Evolutionary conservation across 2,888 invertebrate species (phyloP).

Genomic region (Eristalinus sepulchralis): DNA sequence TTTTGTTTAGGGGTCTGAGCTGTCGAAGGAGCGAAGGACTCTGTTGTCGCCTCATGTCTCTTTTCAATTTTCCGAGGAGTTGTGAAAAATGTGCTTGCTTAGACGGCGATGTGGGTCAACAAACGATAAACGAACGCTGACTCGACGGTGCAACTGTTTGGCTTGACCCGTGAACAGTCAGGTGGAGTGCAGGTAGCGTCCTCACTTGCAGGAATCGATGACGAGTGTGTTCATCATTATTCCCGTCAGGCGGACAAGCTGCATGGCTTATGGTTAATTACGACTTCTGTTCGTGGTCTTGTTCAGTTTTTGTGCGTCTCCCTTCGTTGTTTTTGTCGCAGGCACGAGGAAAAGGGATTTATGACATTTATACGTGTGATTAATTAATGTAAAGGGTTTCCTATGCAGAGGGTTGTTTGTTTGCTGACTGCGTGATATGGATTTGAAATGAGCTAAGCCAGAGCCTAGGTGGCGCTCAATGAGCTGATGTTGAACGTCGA

Average conservation of each 20-base stretch:
- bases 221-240: slow-evolving; percentile 34
- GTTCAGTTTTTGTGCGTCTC: neutral
- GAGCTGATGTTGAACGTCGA: neutral
- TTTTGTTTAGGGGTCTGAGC: neutral
- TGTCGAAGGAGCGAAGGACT: neutral
- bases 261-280: slow-evolving; percentile 55
- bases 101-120: slow-evolving; percentile 52
- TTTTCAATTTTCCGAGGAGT: slow-evolving; percentile 47
- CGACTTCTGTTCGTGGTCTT: slow-evolving; percentile 37
- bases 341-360: slow-evolving; percentile 33
- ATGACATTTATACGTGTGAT: slow-evolving; percentile 50
- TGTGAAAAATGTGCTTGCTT: slow-evolving; percentile 53
- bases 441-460: neutral
- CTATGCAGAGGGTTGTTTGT: neutral
- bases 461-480: neutral
- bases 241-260: slow-evolving; percentile 48
- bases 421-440: neutral
- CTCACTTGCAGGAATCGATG: slow-evolving; percentile 4
- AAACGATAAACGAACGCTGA: slow-evolving; percentile 62
- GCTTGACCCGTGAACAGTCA: slow-evolving; percentile 2
- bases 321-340: neutral
- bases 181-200: slow-evolving; percentile 16
- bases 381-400: slow-evolving; percentile 36
- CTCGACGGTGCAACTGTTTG: slow-evolving; percentile 4
- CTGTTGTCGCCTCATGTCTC: slow-evolving; percentile 4